Evolutionary conservation across 2,797 vertebrate species (phyloP).

Genomic region (Syncerus caffer): DNA sequence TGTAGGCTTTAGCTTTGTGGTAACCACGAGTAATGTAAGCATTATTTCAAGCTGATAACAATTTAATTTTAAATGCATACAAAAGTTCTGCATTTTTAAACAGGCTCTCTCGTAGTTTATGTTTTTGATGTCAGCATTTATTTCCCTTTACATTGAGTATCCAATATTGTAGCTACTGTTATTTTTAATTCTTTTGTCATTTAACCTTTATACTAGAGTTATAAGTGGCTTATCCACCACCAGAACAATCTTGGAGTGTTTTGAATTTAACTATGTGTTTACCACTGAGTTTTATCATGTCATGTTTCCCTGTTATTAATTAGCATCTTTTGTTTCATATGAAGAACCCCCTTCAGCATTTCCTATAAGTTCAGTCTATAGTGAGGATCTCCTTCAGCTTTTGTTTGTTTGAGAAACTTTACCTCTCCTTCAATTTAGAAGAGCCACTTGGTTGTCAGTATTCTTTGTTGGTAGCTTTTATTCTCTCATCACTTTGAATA

Average conservation of each 20-base stretch:
- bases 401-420: not conserved
- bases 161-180: not conserved
- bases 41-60: not conserved
- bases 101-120: rapidly evolving
- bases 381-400: not conserved
- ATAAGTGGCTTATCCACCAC: not conserved
- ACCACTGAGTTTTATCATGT: not conserved
- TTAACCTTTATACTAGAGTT: not conserved
- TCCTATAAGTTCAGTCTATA: not conserved
- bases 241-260: not conserved
- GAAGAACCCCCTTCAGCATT: not conserved
- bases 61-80: not conserved
- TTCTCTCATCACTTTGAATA: not conserved
- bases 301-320: not conserved
- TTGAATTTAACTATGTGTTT: not conserved
- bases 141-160: not conserved
- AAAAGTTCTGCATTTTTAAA: not conserved
- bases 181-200: not conserved
- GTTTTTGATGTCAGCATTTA: not conserved
- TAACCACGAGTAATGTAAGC: not conserved
- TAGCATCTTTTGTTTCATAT: not conserved
- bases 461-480: not conserved
- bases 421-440: not conserved
- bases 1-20: not conserved
- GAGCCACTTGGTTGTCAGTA: not conserved